These are phyloP conservation scores for Dicrurus megarhynchus DNA, from an alignment of 2,113 vertebrate species.

Conservation along the genomic window DNA sequence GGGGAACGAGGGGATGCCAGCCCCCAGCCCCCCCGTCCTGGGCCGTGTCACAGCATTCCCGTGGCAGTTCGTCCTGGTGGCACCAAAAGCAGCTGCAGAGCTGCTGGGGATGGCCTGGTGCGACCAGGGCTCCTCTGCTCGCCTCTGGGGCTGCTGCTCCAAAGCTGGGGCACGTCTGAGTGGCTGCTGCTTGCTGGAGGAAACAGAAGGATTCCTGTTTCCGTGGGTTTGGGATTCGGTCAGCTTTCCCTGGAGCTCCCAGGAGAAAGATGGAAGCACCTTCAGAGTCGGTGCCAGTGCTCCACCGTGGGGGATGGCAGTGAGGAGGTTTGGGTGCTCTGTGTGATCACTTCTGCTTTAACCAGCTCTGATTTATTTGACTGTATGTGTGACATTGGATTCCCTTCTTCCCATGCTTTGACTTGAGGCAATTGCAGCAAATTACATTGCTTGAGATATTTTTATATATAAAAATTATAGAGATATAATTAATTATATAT, in stretches of 20 bases:
- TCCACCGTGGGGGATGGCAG: not conserved
- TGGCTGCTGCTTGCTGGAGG: not conserved
- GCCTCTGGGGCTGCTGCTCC: accelerated
- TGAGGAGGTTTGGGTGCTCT: not conserved
- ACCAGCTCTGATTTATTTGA: not conserved
- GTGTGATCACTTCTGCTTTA: not conserved
- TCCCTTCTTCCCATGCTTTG: not conserved
- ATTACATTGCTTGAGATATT: not conserved
- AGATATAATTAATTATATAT: too few species aligned
- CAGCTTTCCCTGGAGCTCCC: not conserved
- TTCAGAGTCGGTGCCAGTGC: not conserved
- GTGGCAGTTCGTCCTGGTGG: not conserved
- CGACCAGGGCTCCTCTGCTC: accelerated
- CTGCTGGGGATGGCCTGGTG: not conserved
- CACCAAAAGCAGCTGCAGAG: not conserved
- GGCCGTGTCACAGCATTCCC: not conserved
- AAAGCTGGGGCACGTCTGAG: not conserved
- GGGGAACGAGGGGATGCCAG: not conserved
- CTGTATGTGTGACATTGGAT: not conserved
- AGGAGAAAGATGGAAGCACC: not conserved
- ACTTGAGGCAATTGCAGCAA: not conserved
- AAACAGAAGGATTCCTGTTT: not conserved
- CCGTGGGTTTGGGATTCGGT: not conserved
- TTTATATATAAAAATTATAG: too few species aligned
- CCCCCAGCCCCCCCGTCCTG: not conserved